Conservation (phyloP, 2,113 vertebrate species). For the Prionailurus bengalensis region DNA sequence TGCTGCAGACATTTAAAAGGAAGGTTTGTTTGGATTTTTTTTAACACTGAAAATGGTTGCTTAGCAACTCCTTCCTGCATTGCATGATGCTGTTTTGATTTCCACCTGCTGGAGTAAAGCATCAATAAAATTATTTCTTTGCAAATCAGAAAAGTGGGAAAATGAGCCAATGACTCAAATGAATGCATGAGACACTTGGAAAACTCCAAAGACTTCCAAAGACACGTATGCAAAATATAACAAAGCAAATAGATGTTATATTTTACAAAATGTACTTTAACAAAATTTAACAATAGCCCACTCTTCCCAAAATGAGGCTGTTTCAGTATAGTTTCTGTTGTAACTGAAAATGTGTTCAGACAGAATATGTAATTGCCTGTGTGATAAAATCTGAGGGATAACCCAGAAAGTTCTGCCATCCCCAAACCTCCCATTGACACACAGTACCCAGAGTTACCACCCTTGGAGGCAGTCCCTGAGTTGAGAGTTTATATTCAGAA, state of each 20-base stretch:
- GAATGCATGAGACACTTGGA: background rate
- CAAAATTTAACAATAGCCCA: constrained; percentile 37
- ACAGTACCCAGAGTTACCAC: background rate
- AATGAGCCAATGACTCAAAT: constrained; percentile 51
- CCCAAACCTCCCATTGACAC: background rate
- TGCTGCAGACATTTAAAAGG: constrained; percentile 75
- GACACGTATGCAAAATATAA: background rate
- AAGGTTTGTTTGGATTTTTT: constrained; percentile 70
- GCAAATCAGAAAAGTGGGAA: constrained; percentile 67
- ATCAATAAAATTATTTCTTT: constrained; percentile 82
- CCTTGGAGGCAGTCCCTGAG: background rate
- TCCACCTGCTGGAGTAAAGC: constrained; percentile 83
- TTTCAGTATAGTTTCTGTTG: constrained; percentile 34
- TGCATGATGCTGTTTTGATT: constrained; percentile 73
- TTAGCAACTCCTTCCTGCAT: constrained; percentile 80
- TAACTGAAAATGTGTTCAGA: constrained; percentile 13
- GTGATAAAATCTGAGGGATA: background rate
- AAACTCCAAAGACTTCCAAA: constrained; percentile 51
- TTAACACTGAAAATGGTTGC: constrained; percentile 83
- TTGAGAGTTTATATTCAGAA: background rate
- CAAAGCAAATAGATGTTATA: background rate
- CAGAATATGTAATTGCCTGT: background rate
- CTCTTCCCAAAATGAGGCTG: constrained; percentile 28
- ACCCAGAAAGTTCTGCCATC: background rate
- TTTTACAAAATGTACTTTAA: constrained; percentile 47